Evolutionary conservation across 1,140 invertebrate species (phyloP).

Genomic region (Listronotus oregonensis): DNA sequence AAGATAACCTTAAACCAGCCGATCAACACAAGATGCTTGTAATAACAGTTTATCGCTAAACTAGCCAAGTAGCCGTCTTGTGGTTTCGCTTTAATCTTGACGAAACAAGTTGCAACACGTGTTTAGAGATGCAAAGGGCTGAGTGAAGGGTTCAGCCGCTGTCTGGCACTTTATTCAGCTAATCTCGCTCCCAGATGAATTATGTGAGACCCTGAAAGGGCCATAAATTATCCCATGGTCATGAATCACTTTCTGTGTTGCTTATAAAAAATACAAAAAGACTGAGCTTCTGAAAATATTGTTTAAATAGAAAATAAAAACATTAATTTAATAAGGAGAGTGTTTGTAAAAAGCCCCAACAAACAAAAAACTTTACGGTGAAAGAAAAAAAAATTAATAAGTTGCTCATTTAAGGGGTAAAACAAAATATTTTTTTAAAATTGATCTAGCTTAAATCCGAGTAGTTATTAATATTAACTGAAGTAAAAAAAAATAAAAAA

Average conservation of each 20-base stretch:
- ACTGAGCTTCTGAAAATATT: slow-evolving; percentile 1
- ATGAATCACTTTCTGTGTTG: slow-evolving; percentile 27
- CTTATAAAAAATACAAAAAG: slow-evolving; percentile 21
- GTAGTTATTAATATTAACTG: too few species aligned
- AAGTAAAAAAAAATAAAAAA: too few species aligned
- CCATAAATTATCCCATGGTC: slow-evolving; percentile 26
- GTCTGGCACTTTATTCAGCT: slow-evolving; percentile 35
- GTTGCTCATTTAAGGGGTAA: too few species aligned
- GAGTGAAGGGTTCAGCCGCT: slow-evolving; percentile 31
- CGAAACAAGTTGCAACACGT: slow-evolving; percentile 37
- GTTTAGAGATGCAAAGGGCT: slow-evolving; percentile 27
- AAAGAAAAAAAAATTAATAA: too few species aligned
- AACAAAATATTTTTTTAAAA: too few species aligned
- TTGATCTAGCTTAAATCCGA: too few species aligned
- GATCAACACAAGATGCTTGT: slow-evolving; percentile 25
- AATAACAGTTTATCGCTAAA: slow-evolving; percentile 30
- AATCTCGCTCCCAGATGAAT: slow-evolving; percentile 33
- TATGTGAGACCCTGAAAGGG: slow-evolving; percentile 18
- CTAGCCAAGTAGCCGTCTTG: slow-evolving; percentile 27
- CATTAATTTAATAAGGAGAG: too few species aligned
- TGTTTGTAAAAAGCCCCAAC: too few species aligned
- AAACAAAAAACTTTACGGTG: too few species aligned
- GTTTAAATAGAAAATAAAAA: too few species aligned
- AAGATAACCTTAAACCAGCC: slow-evolving; percentile 7
- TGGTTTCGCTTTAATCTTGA: slow-evolving; percentile 27